These are phyloP conservation scores for Teleopsis dalmanni DNA, from an alignment of 1,140 invertebrate species.

Conservation along the genomic window DNA sequence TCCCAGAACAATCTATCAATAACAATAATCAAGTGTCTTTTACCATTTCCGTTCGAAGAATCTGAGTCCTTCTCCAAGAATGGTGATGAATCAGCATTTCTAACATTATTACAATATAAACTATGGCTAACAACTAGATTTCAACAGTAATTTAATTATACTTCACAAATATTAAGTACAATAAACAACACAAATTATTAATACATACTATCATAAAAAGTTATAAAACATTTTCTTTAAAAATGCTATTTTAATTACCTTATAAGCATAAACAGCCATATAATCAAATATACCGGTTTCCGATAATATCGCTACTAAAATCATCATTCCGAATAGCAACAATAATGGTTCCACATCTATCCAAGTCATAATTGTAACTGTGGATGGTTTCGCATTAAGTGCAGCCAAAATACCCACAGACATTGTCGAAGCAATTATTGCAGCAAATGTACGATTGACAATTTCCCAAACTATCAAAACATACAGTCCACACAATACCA, in stretches of 20 bases:
- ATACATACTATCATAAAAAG: slow-evolving; percentile 63
- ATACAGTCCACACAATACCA: slow-evolving; percentile 64
- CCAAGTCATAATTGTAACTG: slow-evolving; percentile 68
- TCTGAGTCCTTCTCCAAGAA: no score
- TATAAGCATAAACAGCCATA: slow-evolving; percentile 65
- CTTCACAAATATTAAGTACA: no score
- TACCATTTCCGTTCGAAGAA: no score
- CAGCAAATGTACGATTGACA: slow-evolving; percentile 70
- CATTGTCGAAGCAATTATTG: slow-evolving; percentile 64
- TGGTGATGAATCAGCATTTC: no score
- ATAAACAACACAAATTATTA: slow-evolving; percentile 80
- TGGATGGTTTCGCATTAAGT: slow-evolving; percentile 60
- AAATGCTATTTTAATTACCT: no score
- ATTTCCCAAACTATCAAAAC: slow-evolving; percentile 28
- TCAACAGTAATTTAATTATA: no score
- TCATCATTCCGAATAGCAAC: slow-evolving; percentile 82
- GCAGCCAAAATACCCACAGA: slow-evolving; percentile 62
- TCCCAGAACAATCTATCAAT: no score
- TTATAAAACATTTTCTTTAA: no score
- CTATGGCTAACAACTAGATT: no score
- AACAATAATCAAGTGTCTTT: no score
- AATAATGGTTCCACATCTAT: slow-evolving; percentile 74
- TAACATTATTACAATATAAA: no score
- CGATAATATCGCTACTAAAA: slow-evolving; percentile 70
- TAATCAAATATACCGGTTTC: slow-evolving; percentile 81